phyloP scores from a whole-genome alignment of 2,888 invertebrate species.

The Lamellibrachia satsuma region DNA sequence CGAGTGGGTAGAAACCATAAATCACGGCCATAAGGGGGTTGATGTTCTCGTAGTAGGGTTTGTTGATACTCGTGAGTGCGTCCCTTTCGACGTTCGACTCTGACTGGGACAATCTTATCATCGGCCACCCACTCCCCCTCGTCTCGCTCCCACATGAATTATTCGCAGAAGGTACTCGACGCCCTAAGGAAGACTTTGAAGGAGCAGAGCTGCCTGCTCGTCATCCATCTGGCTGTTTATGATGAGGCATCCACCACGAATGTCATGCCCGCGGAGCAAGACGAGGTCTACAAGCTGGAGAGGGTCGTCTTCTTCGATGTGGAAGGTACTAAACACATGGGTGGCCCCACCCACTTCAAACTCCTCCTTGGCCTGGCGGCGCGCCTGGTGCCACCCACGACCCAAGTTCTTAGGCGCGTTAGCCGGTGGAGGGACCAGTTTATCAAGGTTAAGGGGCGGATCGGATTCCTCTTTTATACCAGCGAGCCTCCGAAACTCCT shows the following conservation, averaged over 20 bases:
- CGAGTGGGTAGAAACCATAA: no score
- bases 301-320: slow-evolving; percentile 27
- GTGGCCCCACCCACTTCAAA: slow-evolving; percentile 25
- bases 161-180: slow-evolving; percentile 23
- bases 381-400: no score
- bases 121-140: slow-evolving; percentile 21
- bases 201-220: slow-evolving; percentile 18
- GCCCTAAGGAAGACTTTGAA: slow-evolving; percentile 22
- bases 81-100: no score
- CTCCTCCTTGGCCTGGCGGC: slow-evolving; percentile 28
- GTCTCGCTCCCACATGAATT: slow-evolving; percentile 25
- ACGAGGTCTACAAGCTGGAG: slow-evolving; percentile 24
- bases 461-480: no score
- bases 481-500: no score
- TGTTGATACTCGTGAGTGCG: no score
- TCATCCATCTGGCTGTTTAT: neutral
- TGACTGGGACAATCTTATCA: neutral
- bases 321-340: slow-evolving; percentile 19
- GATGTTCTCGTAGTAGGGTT: no score
- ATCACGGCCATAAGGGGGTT: no score
- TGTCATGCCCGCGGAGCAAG: neutral
- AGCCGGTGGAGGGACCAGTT: no score
- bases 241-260: slow-evolving; percentile 23
- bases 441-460: no score
- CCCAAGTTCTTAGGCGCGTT: no score